Percentiles rank a stretch among this genome's conserved stretches.
Conservation (phyloP, 2,797 vertebrate species). For the Eulemur albifrons region DNA sequence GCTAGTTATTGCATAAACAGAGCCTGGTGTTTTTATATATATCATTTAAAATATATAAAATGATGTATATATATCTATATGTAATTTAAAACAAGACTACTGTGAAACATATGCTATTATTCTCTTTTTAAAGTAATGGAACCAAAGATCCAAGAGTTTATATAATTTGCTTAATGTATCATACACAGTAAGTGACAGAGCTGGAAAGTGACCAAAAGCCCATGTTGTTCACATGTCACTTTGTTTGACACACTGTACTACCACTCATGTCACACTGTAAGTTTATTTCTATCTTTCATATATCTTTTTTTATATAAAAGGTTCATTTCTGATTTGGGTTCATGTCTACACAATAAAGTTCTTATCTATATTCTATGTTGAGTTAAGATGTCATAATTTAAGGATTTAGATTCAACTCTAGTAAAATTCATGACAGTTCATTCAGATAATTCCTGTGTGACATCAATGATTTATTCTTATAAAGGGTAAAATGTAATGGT, state of each 20-base stretch:
- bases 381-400: neutral
- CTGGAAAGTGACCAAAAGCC: neutral
- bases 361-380: neutral
- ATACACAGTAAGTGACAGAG: neutral
- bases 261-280: neutral
- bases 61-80: neutral
- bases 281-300: neutral
- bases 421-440: neutral
- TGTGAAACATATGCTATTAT: neutral
- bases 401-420: neutral
- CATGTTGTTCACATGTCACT: neutral
- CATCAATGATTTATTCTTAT: neutral
- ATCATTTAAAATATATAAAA: too few relatives aligned
- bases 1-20: neutral
- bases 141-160: neutral
- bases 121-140: neutral
- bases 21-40: neutral
- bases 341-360: neutral
- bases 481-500: neutral
- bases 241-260: neutral
- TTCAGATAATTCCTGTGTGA: neutral
- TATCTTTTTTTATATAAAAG: neutral
- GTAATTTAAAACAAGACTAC: neutral
- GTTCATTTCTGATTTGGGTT: neutral
- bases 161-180: too few relatives aligned